Evolutionary conservation across 1,140 invertebrate genomes (phyloP).

Genomic region (Lepeophtheirus salmonis): DNA sequence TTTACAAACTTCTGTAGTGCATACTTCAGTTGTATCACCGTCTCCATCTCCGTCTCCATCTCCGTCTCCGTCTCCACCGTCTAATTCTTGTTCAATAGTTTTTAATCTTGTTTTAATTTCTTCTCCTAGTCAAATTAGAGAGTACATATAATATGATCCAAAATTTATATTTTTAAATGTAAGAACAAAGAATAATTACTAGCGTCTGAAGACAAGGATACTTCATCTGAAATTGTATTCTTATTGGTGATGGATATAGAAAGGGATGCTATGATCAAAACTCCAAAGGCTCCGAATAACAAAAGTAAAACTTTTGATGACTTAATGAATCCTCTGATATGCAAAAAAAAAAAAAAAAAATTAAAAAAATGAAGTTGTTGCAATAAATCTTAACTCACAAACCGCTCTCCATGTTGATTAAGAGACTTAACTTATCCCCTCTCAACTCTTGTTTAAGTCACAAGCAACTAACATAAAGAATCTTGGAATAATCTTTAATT

Average conservation of each 20-base stretch:
- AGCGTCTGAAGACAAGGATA: no score
- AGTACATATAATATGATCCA: not conserved
- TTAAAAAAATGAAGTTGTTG: not conserved
- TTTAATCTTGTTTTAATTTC: not conserved
- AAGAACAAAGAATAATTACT: no score
- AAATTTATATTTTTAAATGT: no score
- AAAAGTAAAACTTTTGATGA: not conserved
- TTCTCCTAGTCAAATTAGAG: not conserved
- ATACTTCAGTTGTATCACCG: no score
- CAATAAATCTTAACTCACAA: not conserved
- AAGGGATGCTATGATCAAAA: not conserved
- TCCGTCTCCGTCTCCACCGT: not conserved
- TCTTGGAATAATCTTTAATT: no score
- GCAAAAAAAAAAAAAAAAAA: not conserved
- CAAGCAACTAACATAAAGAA: no score
- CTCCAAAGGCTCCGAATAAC: not conserved
- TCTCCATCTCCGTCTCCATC: not conserved
- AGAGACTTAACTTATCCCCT: no score
- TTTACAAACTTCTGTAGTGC: no score
- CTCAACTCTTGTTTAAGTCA: no score
- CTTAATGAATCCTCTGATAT: not conserved
- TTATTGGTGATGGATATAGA: not conserved
- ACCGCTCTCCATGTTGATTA: not conserved
- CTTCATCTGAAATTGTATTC: not conserved
- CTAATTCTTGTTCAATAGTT: not conserved